Conservation (phyloP, 2,888 invertebrate species). For the Dasysyrphus albostriatus region DNA sequence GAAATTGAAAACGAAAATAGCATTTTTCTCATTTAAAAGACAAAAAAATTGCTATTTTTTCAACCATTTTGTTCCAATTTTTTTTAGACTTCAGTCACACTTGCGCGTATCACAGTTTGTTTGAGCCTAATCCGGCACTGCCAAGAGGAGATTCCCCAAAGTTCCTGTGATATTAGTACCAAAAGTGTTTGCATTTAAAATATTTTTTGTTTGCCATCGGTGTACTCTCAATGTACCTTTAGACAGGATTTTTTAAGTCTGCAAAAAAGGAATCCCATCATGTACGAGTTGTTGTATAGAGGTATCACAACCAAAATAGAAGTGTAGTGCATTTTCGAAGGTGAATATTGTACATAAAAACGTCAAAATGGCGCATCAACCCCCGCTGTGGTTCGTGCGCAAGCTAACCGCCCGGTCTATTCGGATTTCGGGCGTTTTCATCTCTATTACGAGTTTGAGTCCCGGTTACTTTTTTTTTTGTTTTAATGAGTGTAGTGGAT, state of each 20-base stretch:
- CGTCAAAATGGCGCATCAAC: constrained; percentile 75
- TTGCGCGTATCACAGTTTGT: not conserved
- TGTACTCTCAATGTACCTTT: constrained; percentile 27
- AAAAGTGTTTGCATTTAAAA: constrained; percentile 73
- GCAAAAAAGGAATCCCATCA: not conserved
- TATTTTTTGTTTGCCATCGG: constrained; percentile 13
- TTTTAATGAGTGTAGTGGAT: not conserved
- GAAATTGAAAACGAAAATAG: no score
- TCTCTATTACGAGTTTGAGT: constrained; percentile 59
- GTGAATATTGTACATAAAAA: constrained; percentile 62
- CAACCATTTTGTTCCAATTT: no score
- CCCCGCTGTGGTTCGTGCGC: constrained; percentile 72
- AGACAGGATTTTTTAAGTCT: constrained; percentile 6
- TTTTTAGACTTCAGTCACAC: not conserved
- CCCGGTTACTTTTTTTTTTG: constrained; percentile 18
- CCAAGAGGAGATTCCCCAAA: constrained; percentile 37
- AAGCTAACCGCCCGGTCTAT: constrained; percentile 71
- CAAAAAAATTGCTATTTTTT: no score
- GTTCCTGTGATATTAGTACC: constrained; percentile 55
- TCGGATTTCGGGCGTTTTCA: constrained; percentile 71
- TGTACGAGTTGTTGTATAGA: constrained; percentile 1
- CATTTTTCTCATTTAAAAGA: no score
- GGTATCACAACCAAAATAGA: constrained; percentile 53
- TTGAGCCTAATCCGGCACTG: not conserved
- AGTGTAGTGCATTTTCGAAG: constrained; percentile 64